Conservation (phyloP, 2,888 invertebrate species). For the Ommatoiulus sabulosus region DNA sequence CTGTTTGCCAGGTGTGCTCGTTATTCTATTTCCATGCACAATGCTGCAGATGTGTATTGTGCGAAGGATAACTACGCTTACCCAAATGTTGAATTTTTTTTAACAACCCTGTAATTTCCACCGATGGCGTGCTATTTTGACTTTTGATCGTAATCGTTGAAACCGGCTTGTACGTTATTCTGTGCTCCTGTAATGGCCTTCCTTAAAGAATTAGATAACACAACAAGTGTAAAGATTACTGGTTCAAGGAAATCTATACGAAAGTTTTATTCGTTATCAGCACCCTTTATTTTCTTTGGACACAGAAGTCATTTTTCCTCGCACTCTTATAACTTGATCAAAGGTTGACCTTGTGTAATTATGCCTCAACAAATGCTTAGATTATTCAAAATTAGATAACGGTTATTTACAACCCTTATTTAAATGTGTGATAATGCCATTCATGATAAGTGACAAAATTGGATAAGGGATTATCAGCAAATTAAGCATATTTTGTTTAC, state of each 20-base stretch:
- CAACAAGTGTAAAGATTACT: conserved; percentile 40
- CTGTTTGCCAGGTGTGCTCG: background rate
- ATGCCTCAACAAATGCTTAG: background rate
- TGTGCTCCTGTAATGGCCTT: background rate
- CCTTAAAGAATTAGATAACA: background rate
- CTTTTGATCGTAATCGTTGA: background rate
- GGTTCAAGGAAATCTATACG: background rate
- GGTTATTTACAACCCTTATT: background rate
- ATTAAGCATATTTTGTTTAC: too few species aligned
- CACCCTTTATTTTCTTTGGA: background rate
- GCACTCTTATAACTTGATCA: background rate
- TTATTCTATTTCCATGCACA: background rate
- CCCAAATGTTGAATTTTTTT: too few species aligned
- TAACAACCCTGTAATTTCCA: background rate
- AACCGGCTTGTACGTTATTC: background rate
- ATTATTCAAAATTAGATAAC: background rate
- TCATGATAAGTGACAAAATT: background rate
- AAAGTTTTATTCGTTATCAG: background rate
- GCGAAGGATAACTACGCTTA: background rate
- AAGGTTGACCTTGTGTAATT: background rate
- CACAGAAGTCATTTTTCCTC: background rate
- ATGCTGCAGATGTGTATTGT: background rate
- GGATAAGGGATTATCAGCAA: background rate
- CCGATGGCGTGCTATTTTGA: background rate
- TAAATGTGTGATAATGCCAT: background rate